A percentile compares a stretch with the other conserved stretches of the same genome.
Conservation (phyloP, 2,888 invertebrate genomes). For the Xylota segnis region DNA sequence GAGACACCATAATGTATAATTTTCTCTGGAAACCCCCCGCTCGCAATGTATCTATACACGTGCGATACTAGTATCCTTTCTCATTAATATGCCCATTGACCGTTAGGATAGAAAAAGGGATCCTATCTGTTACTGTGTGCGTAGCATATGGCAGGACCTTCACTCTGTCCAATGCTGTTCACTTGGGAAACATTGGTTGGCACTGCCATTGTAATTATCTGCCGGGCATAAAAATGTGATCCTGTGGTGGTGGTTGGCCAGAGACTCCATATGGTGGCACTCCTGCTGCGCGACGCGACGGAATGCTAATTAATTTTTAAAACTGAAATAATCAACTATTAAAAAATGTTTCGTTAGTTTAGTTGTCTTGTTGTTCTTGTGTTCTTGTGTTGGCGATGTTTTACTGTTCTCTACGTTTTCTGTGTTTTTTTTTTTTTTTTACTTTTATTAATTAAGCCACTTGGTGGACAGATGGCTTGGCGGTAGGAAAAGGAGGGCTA, state of each 20-base stretch:
- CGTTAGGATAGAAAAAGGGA: slow-evolving; percentile 55
- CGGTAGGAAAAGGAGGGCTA: not conserved
- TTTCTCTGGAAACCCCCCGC: slow-evolving; percentile 32
- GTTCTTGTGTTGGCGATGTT: slow-evolving; percentile 20
- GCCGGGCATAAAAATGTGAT: slow-evolving; percentile 52
- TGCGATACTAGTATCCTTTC: slow-evolving; percentile 44
- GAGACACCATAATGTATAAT: slow-evolving; percentile 68
- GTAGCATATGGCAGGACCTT: slow-evolving; percentile 72
- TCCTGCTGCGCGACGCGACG: slow-evolving; percentile 71
- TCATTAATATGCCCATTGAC: slow-evolving; percentile 68
- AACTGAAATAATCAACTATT: slow-evolving; percentile 74
- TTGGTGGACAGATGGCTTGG: slow-evolving; percentile 40
- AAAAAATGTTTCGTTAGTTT: slow-evolving; percentile 61
- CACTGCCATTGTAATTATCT: slow-evolving; percentile 66
- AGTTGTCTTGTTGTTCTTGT: slow-evolving; percentile 19
- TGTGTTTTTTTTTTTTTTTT: slow-evolving; percentile 27
- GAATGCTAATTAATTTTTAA: slow-evolving; percentile 76
- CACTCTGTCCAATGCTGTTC: slow-evolving; percentile 55
- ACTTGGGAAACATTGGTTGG: slow-evolving; percentile 72
- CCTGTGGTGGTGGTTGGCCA: slow-evolving; percentile 53
- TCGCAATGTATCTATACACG: not conserved
- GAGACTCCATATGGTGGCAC: slow-evolving; percentile 75
- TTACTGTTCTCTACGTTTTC: not conserved
- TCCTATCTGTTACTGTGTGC: slow-evolving; percentile 50
- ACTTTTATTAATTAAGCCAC: slow-evolving; percentile 54